Evolutionary conservation across 23 tunicate genomes (phyloP), one percentile per base, ranked within the genome.

Genomic region (Aplidium turbinatum): DNA sequence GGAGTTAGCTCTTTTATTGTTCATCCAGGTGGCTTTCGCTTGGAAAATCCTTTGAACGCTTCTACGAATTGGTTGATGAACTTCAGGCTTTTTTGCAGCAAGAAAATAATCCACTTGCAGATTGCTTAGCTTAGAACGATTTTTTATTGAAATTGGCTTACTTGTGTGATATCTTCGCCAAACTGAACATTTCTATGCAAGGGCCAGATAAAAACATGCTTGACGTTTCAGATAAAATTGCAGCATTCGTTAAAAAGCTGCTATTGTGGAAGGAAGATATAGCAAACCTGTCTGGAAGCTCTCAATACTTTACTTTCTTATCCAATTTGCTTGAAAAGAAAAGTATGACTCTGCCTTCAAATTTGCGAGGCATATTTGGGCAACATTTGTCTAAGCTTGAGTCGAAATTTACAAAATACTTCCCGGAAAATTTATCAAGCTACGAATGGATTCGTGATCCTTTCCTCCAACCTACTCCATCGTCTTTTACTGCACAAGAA

Each of bases 1-100:
- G 66, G 55, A 46, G 66, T 54, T 70, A 69, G 58, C 30, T 80
- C 64, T 78, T 78, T 35, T 46, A 78, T 50, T 63, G 65, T 52
- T 39, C 60, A 0, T 47, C 60, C 64, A 80, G 85, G 34, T 80
- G 77, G 85, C 68, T 55, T 73, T 73, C 66, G 22, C 66, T 73
- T 32, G 79, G 79, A 73, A 73, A 73, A 54, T 73, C 79, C 50
- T 55, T 73, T 56, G 48, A 70, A 47, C 76, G 76, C 47, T 58
- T 47, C 60, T 47, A 73, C 79, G 79, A 54, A 47, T 34, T 54
- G 66, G 51, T 55, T 47, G 28, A 73, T 25, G 79, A 54, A 54
- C 65, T 55, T 35, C 9, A 34, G 34, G 67, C 4, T 35, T 55
- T 73, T 73, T 73, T 73, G 79, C 33, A 3, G 20, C 65, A 73